Conservation (phyloP, 2,797 vertebrate species). For the Epinephelus awoara region DNA sequence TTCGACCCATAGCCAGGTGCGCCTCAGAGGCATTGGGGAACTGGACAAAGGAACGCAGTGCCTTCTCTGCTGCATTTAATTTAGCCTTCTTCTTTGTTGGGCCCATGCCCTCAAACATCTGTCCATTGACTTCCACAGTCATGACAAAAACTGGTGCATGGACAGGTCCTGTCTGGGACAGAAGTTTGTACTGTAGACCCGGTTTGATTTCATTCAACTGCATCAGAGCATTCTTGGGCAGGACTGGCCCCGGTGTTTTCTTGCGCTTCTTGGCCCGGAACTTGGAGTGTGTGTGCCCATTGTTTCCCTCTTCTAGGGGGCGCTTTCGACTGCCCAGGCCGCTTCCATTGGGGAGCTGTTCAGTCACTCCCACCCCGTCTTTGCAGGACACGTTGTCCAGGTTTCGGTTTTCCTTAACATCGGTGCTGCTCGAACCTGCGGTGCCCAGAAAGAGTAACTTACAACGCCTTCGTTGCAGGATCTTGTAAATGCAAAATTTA, state of each 20-base stretch:
- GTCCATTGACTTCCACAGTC: slow-evolving; percentile 97
- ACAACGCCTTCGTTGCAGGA: slow-evolving; percentile 99
- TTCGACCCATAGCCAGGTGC: slow-evolving; percentile 97
- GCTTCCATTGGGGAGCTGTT: slow-evolving; percentile 93
- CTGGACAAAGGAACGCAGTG: slow-evolving; percentile 96
- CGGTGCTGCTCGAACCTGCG: slow-evolving; percentile 98
- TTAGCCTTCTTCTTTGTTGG: slow-evolving; percentile 99
- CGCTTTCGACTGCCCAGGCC: slow-evolving; percentile 92
- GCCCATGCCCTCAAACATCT: slow-evolving; percentile 96
- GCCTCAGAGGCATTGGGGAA: slow-evolving; percentile 98
- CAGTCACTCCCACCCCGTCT: slow-evolving; percentile 89
- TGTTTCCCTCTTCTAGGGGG: slow-evolving; percentile 95
- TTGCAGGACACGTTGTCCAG: slow-evolving; percentile 94
- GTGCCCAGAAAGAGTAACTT: slow-evolving; percentile 99
- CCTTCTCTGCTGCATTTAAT: slow-evolving; percentile 95
- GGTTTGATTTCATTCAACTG: slow-evolving; percentile 98
- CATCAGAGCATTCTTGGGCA: slow-evolving; percentile 98
- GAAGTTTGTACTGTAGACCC: slow-evolving; percentile 94
- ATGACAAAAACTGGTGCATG: slow-evolving; percentile 97
- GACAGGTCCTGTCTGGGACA: slow-evolving; percentile 96
- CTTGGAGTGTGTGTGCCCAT: slow-evolving; percentile 91
- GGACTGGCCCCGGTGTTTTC: slow-evolving; percentile 93
- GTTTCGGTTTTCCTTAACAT: slow-evolving; percentile 98
- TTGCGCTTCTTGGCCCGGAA: slow-evolving; percentile 96
- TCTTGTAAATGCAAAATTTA: slow-evolving; percentile 99